Percentiles rank a stretch among this genome's conserved stretches.
These are phyloP conservation scores for Drosophila yooni DNA, from an alignment of 2,888 invertebrate species.

Conservation along the genomic window DNA sequence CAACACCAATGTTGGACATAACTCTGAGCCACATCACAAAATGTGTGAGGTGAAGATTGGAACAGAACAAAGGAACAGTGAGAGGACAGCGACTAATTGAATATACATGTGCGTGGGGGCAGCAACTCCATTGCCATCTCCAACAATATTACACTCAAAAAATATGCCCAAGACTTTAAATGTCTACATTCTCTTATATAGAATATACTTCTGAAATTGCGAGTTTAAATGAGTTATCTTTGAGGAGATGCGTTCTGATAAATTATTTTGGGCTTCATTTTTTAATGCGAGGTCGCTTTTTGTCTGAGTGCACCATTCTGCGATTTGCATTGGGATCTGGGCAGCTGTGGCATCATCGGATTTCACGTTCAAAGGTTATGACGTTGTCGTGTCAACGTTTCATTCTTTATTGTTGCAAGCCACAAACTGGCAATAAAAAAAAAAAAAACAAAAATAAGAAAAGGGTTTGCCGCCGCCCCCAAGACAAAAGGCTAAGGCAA, in stretches of 20 bases:
- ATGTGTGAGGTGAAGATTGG: conserved; percentile 16
- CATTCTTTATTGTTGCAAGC: conserved; percentile 81
- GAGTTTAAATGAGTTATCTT: background rate
- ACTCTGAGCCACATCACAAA: conserved; percentile 29
- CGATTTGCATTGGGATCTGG: conserved; percentile 36
- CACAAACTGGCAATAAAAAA: background rate
- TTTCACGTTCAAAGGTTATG: conserved; percentile 84
- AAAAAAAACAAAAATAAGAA: conserved; percentile 24
- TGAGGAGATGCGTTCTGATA: background rate
- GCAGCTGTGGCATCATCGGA: conserved; percentile 30
- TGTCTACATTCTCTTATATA: too few species aligned
- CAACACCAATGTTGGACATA: conserved; percentile 45
- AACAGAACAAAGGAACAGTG: background rate
- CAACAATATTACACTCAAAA: conserved; percentile 24
- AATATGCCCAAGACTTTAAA: background rate
- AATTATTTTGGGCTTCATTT: background rate
- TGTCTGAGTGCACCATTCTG: background rate
- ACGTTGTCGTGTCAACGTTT: conserved; percentile 84
- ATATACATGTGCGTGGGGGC: conserved; percentile 47
- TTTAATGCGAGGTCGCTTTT: background rate
- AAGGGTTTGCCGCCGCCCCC: conserved; percentile 75
- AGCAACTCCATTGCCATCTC: conserved; percentile 9
- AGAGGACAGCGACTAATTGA: conserved; percentile 61
- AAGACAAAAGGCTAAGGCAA: conserved; percentile 65
- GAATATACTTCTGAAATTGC: background rate